Conservation (phyloP, 2,888 invertebrate genomes). For the Cephalotes varians region DNA sequence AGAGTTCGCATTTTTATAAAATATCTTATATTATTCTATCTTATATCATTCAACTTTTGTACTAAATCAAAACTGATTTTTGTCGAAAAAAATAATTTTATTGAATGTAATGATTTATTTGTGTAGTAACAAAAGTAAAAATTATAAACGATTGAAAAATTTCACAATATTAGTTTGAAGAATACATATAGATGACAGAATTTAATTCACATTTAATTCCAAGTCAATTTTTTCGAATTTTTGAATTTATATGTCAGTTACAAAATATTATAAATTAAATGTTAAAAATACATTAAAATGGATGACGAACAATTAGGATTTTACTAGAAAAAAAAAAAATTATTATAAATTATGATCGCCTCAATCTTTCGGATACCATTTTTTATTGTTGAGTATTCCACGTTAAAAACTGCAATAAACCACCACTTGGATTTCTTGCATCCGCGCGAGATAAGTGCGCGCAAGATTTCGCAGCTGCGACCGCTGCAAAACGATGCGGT, state of each 20-base stretch:
- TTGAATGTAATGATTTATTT: neutral
- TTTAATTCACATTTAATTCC: neutral
- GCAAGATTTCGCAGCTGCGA: conserved; percentile 46
- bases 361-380: conserved; percentile 5
- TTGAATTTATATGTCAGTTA: neutral
- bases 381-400: neutral
- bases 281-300: neutral
- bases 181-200: neutral
- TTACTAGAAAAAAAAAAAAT: no score
- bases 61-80: neutral
- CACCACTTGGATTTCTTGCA: neutral
- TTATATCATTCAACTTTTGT: neutral
- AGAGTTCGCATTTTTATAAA: neutral
- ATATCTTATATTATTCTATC: neutral
- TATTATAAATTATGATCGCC: neutral
- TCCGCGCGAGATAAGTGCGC: conserved; percentile 25
- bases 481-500: conserved; percentile 45
- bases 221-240: neutral
- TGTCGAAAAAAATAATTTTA: neutral
- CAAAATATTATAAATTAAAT: neutral
- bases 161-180: neutral
- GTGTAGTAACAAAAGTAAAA: neutral
- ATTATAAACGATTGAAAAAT: neutral
- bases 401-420: conserved; percentile 8
- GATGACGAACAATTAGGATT: neutral